A percentile compares a stretch with the other conserved stretches of the same genome.
These are phyloP conservation scores for Agrilus mali DNA, from an alignment of 2,888 invertebrate species.

Conservation along the genomic window DNA sequence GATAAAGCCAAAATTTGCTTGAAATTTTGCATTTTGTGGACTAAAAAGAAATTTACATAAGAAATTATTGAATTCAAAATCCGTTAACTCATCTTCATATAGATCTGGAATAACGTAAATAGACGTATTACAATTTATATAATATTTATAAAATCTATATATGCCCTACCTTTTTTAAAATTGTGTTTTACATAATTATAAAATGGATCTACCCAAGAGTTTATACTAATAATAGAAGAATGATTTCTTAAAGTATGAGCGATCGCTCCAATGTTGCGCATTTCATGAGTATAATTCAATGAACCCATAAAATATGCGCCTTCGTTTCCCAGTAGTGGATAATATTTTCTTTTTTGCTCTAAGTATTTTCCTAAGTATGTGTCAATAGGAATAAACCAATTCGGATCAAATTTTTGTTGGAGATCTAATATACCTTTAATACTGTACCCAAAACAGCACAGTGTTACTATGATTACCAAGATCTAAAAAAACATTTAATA, in stretches of 20 bases:
- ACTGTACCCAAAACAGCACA: constrained; percentile 47
- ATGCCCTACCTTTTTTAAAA: constrained; percentile 38
- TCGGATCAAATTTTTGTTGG: constrained; percentile 66
- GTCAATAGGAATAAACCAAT: constrained; percentile 64
- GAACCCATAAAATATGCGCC: constrained; percentile 54
- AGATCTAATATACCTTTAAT: constrained; percentile 48
- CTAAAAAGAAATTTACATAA: constrained; percentile 61
- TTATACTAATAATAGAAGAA: constrained; percentile 41
- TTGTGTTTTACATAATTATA: constrained; percentile 45
- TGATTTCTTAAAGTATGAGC: constrained; percentile 39
- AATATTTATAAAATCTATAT: neutral
- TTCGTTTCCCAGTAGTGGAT: constrained; percentile 51
- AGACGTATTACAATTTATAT: neutral
- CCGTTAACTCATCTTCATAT: constrained; percentile 32
- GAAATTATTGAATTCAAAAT: constrained; percentile 45
- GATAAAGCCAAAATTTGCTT: constrained; percentile 52
- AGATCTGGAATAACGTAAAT: constrained; percentile 33
- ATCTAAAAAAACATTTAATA: constrained; percentile 27
- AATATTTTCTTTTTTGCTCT: constrained; percentile 42
- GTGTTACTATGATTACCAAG: constrained; percentile 45
- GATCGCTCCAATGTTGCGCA: constrained; percentile 43
- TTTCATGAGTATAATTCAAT: constrained; percentile 51
- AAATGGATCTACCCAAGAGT: constrained; percentile 55
- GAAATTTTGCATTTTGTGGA: constrained; percentile 53
- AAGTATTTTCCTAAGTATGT: constrained; percentile 54